These are phyloP conservation scores for Craterocephalus amniculus DNA, from an alignment of 2,797 vertebrate species.

Conservation along the genomic window DNA sequence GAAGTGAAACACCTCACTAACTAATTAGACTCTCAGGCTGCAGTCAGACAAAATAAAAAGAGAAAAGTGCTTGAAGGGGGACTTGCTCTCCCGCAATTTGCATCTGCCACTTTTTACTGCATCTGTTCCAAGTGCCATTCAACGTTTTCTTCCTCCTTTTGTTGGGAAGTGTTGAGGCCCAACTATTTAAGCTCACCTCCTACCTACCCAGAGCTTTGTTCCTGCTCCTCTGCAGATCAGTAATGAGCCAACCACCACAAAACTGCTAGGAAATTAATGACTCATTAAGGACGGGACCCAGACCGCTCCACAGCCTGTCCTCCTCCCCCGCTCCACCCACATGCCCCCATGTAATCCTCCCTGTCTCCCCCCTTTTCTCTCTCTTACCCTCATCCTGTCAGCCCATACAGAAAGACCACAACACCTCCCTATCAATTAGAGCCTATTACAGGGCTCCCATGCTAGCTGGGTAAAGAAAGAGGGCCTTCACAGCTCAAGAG, in stretches of 20 bases:
- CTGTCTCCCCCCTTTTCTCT: constrained; percentile 51
- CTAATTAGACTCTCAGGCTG: constrained; percentile 82
- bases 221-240: constrained; percentile 91
- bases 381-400: constrained; percentile 80
- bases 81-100: constrained; percentile 80
- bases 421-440: constrained; percentile 99
- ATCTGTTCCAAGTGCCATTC: constrained; percentile 92
- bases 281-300: constrained; percentile 94
- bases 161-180: constrained; percentile 87
- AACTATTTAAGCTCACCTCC: constrained; percentile 98
- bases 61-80: constrained; percentile 82
- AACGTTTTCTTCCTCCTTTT: constrained; percentile 84
- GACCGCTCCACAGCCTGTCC: constrained; percentile 89
- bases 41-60: constrained; percentile 77
- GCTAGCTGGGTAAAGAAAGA: constrained; percentile 89
- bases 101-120: constrained; percentile 90
- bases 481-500: constrained; percentile 91
- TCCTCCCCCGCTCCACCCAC: constrained; percentile 69
- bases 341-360: constrained; percentile 71
- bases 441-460: constrained; percentile 97
- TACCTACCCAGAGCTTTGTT: constrained; percentile 94
- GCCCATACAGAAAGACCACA: constrained; percentile 92
- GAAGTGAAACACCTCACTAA: constrained; percentile 79
- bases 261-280: constrained; percentile 97
- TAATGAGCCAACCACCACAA: constrained; percentile 98